These are phyloP conservation scores for Caradrina clavipalpis DNA, from an alignment of 2,888 invertebrate species.

Conservation along the genomic window DNA sequence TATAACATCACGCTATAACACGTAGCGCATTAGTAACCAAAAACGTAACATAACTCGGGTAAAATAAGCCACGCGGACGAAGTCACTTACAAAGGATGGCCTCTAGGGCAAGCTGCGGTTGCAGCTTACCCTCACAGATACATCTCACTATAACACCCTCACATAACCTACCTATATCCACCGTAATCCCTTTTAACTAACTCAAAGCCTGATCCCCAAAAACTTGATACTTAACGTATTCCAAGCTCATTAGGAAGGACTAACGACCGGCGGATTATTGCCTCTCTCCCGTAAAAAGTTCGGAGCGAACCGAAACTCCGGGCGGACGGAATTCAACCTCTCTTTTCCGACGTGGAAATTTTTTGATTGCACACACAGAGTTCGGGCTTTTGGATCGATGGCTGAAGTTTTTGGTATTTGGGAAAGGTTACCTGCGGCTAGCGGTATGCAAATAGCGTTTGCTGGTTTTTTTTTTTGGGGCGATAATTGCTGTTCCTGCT, in stretches of 20 bases:
- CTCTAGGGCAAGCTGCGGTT: background rate
- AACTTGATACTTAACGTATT: conserved; percentile 54
- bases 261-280: conserved; percentile 58
- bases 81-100: background rate
- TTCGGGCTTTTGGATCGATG: conserved; percentile 43
- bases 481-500: background rate
- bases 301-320: conserved; percentile 28
- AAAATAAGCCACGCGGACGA: too few relatives aligned
- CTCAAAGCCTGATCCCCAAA: conserved; percentile 39
- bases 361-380: conserved; percentile 49
- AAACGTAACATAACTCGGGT: too few relatives aligned
- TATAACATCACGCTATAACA: too few relatives aligned
- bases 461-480: conserved; percentile 14
- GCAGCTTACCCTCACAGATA: background rate
- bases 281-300: conserved; percentile 46
- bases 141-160: background rate
- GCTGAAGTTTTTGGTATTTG: conserved; percentile 25
- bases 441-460: background rate
- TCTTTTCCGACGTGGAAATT: conserved; percentile 35
- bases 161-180: background rate
- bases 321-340: conserved; percentile 32
- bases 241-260: conserved; percentile 53
- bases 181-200: conserved; percentile 36
- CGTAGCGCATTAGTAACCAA: too few relatives aligned
- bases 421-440: conserved; percentile 24